Conservation (phyloP, 2,888 invertebrate species). For the Tetragonula carbonaria region DNA sequence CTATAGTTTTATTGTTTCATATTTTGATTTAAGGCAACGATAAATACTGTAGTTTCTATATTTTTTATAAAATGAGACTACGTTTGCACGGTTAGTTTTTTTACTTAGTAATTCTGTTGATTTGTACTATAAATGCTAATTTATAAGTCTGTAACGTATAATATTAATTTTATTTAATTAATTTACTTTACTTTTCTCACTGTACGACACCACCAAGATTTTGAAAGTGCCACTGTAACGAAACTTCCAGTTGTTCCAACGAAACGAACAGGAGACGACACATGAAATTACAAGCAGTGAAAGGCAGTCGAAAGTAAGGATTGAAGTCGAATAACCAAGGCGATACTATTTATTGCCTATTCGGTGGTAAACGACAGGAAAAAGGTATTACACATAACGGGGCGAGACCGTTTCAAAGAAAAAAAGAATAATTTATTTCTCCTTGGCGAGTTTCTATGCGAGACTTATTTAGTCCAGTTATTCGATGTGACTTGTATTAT, state of each 20-base stretch:
- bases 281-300: slow-evolving; percentile 21
- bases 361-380: slow-evolving; percentile 22
- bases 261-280: slow-evolving; percentile 2
- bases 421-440: not conserved
- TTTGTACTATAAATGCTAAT: too few relatives aligned
- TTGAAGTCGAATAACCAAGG: slow-evolving; percentile 12
- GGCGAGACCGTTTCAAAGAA: not conserved
- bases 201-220: not conserved
- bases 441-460: not conserved
- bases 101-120: too few relatives aligned
- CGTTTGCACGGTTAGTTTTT: too few relatives aligned
- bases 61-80: too few relatives aligned
- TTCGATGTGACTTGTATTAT: not conserved
- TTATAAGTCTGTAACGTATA: too few relatives aligned
- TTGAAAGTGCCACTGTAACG: not conserved
- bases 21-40: too few relatives aligned
- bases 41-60: too few relatives aligned
- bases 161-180: too few relatives aligned
- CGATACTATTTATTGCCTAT: slow-evolving; percentile 27
- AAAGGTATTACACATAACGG: not conserved
- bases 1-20: too few relatives aligned
- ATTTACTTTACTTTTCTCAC: too few relatives aligned
- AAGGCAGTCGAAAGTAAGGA: slow-evolving; percentile 53
- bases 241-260: not conserved
- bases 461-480: not conserved